Evolutionary conservation across 1,140 invertebrate species (phyloP).

Genomic region (Sarcophaga bullata): DNA sequence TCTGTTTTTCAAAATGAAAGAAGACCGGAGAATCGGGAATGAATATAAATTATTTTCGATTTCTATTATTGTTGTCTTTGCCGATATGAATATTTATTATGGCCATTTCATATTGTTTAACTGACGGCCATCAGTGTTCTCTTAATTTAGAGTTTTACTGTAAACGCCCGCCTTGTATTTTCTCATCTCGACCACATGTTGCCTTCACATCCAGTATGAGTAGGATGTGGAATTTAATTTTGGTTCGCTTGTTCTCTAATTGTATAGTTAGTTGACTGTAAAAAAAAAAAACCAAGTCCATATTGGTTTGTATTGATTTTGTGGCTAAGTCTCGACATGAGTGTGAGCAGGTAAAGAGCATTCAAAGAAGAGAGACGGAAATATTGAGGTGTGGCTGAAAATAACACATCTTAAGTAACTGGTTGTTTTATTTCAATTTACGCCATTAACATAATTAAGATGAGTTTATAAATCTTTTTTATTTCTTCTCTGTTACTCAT

Average conservation of each 20-base stretch:
- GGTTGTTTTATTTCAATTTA: slow-evolving; percentile 20
- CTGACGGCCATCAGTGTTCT: not conserved
- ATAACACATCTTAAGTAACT: slow-evolving; percentile 25
- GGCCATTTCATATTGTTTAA: too few species aligned
- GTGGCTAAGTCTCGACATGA: not conserved
- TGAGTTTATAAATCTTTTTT: slow-evolving; percentile 27
- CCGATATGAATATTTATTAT: too few species aligned
- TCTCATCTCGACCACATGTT: slow-evolving; percentile 25
- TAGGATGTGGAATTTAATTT: not conserved
- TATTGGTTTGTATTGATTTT: not conserved
- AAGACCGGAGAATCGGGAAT: not conserved
- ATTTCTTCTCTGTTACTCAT: not conserved
- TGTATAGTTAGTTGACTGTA: slow-evolving; percentile 31
- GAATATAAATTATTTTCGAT: slow-evolving; percentile 11
- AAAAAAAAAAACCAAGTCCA: not conserved
- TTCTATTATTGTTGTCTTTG: slow-evolving; percentile 6
- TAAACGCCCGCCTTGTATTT: not conserved
- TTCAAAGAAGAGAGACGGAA: not conserved
- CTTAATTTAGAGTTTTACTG: not conserved
- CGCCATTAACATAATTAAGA: slow-evolving; percentile 37
- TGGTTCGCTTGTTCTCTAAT: slow-evolving; percentile 21
- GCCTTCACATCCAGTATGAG: slow-evolving; percentile 4
- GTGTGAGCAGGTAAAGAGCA: not conserved
- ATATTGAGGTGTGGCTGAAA: slow-evolving; percentile 17
- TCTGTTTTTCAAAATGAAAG: not conserved